phyloP scores from a whole-genome alignment of 2,113 vertebrate species.

The Paraplagusia blochii region DNA sequence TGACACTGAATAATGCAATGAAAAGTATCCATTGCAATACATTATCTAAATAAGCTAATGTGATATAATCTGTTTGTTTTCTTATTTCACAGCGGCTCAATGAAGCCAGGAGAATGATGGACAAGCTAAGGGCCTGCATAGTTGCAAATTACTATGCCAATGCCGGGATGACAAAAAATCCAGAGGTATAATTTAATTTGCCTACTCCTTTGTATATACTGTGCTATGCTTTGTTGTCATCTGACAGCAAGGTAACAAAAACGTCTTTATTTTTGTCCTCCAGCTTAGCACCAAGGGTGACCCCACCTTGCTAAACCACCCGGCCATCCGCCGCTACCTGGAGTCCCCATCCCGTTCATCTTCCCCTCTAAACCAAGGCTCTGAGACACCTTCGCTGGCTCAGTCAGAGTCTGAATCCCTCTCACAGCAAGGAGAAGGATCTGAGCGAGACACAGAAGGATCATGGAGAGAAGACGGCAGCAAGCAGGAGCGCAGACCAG shows the following conservation, averaged over 20 bases:
- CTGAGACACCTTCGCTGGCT: conserved; percentile 87
- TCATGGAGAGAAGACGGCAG: conserved; percentile 73
- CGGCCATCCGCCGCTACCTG: conserved; percentile 92
- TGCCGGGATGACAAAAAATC: conserved; percentile 85
- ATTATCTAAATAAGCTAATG: too few relatives aligned
- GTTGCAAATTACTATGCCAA: conserved; percentile 97
- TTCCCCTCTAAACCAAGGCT: conserved; percentile 93
- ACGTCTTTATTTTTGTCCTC: conserved; percentile 6
- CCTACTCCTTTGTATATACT: too few relatives aligned
- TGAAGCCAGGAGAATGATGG: conserved; percentile 98
- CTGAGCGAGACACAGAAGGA: conserved; percentile 71
- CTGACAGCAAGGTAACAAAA: too few relatives aligned
- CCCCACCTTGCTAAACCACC: conserved; percentile 89
- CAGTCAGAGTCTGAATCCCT: conserved; percentile 93
- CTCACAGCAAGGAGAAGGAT: conserved; percentile 89
- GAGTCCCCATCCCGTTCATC: conserved; percentile 94
- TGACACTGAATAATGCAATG: too few relatives aligned
- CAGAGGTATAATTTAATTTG: conserved; percentile 80
- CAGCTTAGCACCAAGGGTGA: conserved; percentile 83
- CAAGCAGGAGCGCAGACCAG: conserved; percentile 79
- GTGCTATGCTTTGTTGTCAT: too few relatives aligned
- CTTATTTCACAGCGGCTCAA: conserved; percentile 83
- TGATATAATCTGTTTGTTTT: background rate
- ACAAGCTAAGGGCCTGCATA: conserved; percentile 96
- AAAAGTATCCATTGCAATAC: too few relatives aligned